Base-by-base conservation (phyloP, 2,888 invertebrate species). In the Lampropteryx suffumata region DNA sequence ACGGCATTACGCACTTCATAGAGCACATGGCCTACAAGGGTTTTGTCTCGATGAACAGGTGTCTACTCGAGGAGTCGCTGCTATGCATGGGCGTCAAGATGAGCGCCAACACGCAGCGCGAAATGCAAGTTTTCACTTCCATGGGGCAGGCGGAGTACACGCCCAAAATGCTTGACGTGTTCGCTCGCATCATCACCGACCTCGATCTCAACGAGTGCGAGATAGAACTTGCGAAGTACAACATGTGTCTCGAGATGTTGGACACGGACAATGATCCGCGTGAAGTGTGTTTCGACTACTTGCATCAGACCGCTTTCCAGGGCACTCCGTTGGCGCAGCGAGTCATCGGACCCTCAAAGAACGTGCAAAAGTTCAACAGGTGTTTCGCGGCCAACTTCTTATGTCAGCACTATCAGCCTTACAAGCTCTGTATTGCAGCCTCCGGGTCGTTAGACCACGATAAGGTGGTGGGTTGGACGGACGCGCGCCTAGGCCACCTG, bases 391-490 rank as follows among this genome's bases (percentile, higher is more conserved):
- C 32, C 3, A 34, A 46, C 2, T 86, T 68, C 53, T 54, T 81
- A 7, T 34, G 47, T 4, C 62, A 76, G 37, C 71, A 79, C 43
- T 86, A 82, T 28, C 73, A 73, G 17, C 84, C 85, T 0, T 67
- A 93, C 11, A 88, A 95, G 58, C 92, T 96, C 71, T 94, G 95
- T 3, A 74, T 97, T 24, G 93, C 94, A 24, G 93, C 92, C 33
- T 94, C 95, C 30, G 96, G 94, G 45, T 92, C 93, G 28, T 92
- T 96, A 0, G 77, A 92, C 36, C 96, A 96, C 64, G 81, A 91
- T 0, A 82, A 92, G 42, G 81, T 96, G 42, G 91, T 92, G 12
- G 77, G 89, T 11, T 75, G 92, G 17, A 94, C 94, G 1, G 78
- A 92, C 27, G 76, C 50, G 0, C 50, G 56, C 12, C 65, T 94